Base-by-base conservation (phyloP, 2,113 vertebrate genomes). In the Galeopterus variegatus region DNA sequence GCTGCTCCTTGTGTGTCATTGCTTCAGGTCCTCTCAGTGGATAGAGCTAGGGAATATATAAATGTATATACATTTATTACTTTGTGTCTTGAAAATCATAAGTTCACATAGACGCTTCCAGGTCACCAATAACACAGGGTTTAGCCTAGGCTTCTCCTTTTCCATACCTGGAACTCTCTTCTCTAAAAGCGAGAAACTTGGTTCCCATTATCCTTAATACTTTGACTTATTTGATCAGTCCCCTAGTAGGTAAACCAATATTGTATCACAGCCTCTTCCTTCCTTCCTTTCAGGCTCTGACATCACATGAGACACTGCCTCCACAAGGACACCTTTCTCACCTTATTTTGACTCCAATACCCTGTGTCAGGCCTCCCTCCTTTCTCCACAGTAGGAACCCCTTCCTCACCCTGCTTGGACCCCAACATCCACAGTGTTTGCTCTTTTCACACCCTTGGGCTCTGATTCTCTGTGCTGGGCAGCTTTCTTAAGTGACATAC, bases 121-220 rank as follows among this genome's bases (percentile, higher is more conserved):
- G 3, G 82, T 94, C 48, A 62, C 24, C 31, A 36, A 0, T 41
- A 45, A 14, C 65, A 9, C 13, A 75, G 31, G 9, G 14, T 56
- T 79, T 79, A 50, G n/a, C 65, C 14, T 84, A 72, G 58, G 14
- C 52, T 36, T 89, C 45, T 31, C 11, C 28, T 70, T 93, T 84
- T 77, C 21, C 23, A 24, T 79, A 48, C 62, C 26, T 67, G 0
- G 80, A 54, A 81, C 23, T 70, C 9, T 80, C 2, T 83, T 92
- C 31, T 79, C 52, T 18, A 48, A 33, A 96, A 95, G 58, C 62
- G 28, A 93, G 28, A 75, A 92, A 85, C 31, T 83, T 70, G 15
- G 31, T 80, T 85, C 41, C 26, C 56, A 5, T 70, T 89, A 76
- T 70, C 26, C 48, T 92, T 72, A 79, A 65, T 54, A 72, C 26